Evolutionary conservation across 2,888 invertebrate genomes (phyloP).

Genomic region (Leptinotarsa tumamoca): DNA sequence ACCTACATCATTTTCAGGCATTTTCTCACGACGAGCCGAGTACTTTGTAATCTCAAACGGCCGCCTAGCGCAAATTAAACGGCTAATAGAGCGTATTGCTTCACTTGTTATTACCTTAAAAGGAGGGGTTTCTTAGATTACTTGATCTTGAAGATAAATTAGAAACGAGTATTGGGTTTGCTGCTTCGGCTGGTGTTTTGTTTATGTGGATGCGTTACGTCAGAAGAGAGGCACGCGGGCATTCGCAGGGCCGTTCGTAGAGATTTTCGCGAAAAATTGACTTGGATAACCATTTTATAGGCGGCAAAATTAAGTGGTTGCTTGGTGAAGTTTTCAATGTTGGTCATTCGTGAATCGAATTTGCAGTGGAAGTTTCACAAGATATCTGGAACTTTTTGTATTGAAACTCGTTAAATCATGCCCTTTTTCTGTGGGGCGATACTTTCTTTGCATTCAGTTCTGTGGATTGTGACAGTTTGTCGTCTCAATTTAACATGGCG

Average conservation of each 20-base stretch:
- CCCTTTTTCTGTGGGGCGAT: too few species aligned
- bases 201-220: constrained; percentile 24
- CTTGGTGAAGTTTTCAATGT: too few species aligned
- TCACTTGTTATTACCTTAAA: constrained; percentile 41
- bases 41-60: constrained; percentile 40
- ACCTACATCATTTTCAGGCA: constrained; percentile 46
- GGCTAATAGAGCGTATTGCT: constrained; percentile 41
- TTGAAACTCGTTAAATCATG: too few species aligned
- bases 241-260: background rate
- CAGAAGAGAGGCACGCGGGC: constrained; percentile 25
- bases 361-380: too few species aligned
- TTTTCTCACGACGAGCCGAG: constrained; percentile 47
- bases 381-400: too few species aligned
- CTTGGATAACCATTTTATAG: background rate
- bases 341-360: too few species aligned
- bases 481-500: too few species aligned
- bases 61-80: constrained; percentile 43
- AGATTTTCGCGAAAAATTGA: background rate
- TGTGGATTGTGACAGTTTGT: too few species aligned
- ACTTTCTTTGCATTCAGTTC: too few species aligned
- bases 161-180: constrained; percentile 20
- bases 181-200: constrained; percentile 24
- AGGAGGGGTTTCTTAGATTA: constrained; percentile 39
- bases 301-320: background rate
- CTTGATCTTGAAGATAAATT: constrained; percentile 34